Conservation (phyloP, 2,113 vertebrate genomes). For the Sapayoa aenigma region DNA sequence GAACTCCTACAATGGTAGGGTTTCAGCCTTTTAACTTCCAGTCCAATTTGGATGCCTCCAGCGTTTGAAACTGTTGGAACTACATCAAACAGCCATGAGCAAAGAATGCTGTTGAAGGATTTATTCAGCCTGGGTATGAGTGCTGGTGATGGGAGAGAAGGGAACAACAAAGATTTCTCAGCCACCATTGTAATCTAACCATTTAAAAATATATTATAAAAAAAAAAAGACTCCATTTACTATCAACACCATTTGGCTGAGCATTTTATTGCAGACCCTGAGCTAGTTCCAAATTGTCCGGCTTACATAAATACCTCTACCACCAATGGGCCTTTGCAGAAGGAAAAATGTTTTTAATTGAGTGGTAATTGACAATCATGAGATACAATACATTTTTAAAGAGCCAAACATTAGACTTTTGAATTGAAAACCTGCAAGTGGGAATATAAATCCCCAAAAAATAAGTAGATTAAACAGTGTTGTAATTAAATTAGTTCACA, state of each 20-base stretch:
- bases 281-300: neutral
- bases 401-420: neutral
- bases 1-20: neutral
- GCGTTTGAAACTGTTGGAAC: conserved; percentile 70
- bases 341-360: neutral
- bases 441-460: neutral
- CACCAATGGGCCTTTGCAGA: neutral
- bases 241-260: conserved; percentile 15
- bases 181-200: conserved; percentile 12
- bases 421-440: neutral
- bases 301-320: neutral
- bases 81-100: conserved; percentile 57
- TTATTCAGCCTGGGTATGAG: conserved; percentile 65
- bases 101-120: conserved; percentile 63
- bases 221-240: neutral
- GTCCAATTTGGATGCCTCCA: conserved; percentile 46
- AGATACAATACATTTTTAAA: neutral
- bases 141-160: conserved; percentile 46
- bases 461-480: neutral
- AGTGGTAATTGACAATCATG: neutral
- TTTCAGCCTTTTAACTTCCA: conserved; percentile 41
- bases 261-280: neutral
- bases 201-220: neutral
- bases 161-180: conserved; percentile 40
- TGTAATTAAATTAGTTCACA: neutral